Base-by-base conservation (phyloP, 2,113 vertebrate species). In the Alexandromys fortis region DNA sequence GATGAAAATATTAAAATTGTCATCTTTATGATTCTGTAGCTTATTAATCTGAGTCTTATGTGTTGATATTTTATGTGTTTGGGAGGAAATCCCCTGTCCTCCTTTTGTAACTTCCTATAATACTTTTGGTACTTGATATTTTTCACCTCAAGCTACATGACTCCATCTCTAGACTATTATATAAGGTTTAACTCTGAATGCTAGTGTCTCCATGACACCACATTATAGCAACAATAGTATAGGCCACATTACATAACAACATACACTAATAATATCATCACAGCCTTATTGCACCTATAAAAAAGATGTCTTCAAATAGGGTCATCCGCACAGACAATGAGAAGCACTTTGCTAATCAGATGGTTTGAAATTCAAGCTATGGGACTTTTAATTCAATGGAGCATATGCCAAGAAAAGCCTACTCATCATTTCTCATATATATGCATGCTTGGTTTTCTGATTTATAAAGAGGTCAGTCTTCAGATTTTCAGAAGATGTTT, bases 401-500 rank as follows among this genome's bases (percentile, higher is more conserved):
- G 45, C 1, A 22, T 45, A 58, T 33, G 33, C 2, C 11, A 24
- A 76, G 24, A 4, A 22, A 28, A 88, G 12, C 0, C 35, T 90
- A 33, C n/a, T 11, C 0, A 67, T 35, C 79, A 35, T 47, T 90
- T 63, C n/a, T 42, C 85, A 35, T n/a, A 83, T 55, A 42, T 19
- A 49, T 17, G 28, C 1, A 58, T 42, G 2, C 1, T n/a, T n/a
- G 33, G 33, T 0, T 7, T n/a, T 28, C 33, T 68, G 30, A 73
- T 79, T 73, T 68, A 78, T 92, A n/a, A 63, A 45, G 22, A 85
- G 14, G 2, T 89, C 73, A 72, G 0, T 0, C 0, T 82, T 4
- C 5, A 93, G 79, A 95, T 77, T 52, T 88, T 47, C 12, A 96
- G 3, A 95, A 91, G 52, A 11, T 14, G 35, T 82, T 94, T 70